phyloP scores from a whole-genome alignment of 2,888 invertebrate species.

The Cephus pulcher region DNA sequence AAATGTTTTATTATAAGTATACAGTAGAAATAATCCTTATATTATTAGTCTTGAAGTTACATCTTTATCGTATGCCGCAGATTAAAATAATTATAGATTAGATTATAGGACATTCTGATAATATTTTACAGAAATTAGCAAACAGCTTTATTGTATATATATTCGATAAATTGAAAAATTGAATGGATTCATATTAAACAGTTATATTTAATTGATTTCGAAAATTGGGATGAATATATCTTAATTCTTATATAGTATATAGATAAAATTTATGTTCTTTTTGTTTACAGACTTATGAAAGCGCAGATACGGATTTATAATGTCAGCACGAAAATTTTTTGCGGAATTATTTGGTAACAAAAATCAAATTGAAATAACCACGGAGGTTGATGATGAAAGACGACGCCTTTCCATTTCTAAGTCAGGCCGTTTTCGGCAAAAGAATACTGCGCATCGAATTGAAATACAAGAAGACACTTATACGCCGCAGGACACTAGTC shows the following conservation, averaged over 20 bases:
- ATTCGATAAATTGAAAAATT: neutral
- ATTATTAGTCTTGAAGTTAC: neutral
- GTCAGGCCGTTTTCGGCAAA: slow-evolving; percentile 26
- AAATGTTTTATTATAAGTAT: neutral
- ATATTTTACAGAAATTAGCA: neutral
- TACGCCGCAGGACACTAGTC: neutral
- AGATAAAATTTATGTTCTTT: neutral
- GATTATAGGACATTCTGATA: neutral
- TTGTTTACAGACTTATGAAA: neutral
- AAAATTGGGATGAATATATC: neutral
- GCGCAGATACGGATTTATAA: neutral
- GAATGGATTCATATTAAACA: neutral
- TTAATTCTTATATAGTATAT: neutral
- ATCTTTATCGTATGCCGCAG: neutral
- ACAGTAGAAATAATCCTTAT: neutral
- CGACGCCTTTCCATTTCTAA: slow-evolving; percentile 26
- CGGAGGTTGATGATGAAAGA: slow-evolving; percentile 20
- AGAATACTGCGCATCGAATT: slow-evolving; percentile 16
- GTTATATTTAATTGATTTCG: neutral
- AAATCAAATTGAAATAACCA: slow-evolving; percentile 27
- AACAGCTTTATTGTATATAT: neutral
- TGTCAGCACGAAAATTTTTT: slow-evolving; percentile 29
- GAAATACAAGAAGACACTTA: slow-evolving; percentile 28
- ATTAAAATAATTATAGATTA: slow-evolving; percentile 1
- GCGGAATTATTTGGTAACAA: slow-evolving; percentile 26